Evolutionary conservation across 2,888 invertebrate genomes (phyloP).

Genomic region (Listrodromus nycthemerus): DNA sequence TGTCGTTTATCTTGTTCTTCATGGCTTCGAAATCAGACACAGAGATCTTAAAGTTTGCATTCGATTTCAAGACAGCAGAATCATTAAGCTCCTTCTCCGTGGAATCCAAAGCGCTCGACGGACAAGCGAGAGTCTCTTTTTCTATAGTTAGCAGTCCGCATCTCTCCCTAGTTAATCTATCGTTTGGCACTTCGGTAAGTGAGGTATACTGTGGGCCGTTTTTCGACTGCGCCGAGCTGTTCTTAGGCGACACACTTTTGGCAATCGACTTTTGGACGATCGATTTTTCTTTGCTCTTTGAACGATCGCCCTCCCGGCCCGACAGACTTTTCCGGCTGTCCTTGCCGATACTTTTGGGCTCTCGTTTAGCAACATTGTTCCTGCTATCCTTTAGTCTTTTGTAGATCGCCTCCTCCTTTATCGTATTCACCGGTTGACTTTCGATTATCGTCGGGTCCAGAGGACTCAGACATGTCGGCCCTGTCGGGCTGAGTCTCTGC

Average conservation of each 20-base stretch:
- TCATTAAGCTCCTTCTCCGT: conserved; percentile 69
- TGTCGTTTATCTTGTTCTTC: conserved; percentile 77
- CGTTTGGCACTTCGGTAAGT: conserved; percentile 14
- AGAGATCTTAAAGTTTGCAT: background rate
- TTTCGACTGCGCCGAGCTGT: conserved; percentile 68
- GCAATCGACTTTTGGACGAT: conserved; percentile 70
- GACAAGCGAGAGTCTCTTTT: conserved; percentile 25
- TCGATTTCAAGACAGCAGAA: conserved; percentile 43
- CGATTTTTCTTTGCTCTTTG: conserved; percentile 74
- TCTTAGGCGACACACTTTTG: conserved; percentile 73
- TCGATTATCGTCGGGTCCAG: conserved; percentile 83
- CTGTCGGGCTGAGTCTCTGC: conserved; percentile 80
- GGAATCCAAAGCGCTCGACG: conserved; percentile 44
- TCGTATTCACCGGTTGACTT: conserved; percentile 74
- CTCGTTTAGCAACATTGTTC: conserved; percentile 74
- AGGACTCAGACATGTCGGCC: conserved; percentile 77
- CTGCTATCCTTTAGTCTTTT: conserved; percentile 82
- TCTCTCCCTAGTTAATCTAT: conserved; percentile 23
- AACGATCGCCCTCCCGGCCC: conserved; percentile 71
- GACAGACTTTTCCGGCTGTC: conserved; percentile 74
- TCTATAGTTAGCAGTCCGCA: background rate
- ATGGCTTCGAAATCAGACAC: conserved; percentile 71
- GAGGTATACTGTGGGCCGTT: conserved; percentile 8
- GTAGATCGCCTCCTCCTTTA: conserved; percentile 78
- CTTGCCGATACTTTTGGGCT: conserved; percentile 68